Evolutionary conservation across 2,888 invertebrate genomes (phyloP).

Genomic region (Diarsia brunnea): DNA sequence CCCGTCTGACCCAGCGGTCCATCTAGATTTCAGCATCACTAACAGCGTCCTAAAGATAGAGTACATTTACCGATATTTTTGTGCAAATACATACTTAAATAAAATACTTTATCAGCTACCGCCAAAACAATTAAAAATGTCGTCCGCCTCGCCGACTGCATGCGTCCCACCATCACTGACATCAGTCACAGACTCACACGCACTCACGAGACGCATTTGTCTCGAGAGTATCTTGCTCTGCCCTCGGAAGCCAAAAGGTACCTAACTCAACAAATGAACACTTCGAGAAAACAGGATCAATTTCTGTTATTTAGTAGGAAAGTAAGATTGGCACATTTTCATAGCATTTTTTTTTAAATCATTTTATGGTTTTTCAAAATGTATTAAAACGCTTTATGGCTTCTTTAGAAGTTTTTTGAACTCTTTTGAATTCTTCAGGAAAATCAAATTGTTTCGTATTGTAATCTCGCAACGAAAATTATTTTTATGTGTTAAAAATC

Average conservation of each 20-base stretch:
- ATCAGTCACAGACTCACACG: slow-evolving; percentile 48
- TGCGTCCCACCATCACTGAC: slow-evolving; percentile 48
- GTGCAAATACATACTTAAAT: background rate
- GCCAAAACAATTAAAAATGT: slow-evolving; percentile 30
- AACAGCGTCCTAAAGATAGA: background rate
- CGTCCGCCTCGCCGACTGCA: slow-evolving; percentile 43
- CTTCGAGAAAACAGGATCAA: background rate
- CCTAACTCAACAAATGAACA: background rate
- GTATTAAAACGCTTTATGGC: too few species aligned
- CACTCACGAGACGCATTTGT: slow-evolving; percentile 21
- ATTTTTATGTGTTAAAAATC: too few species aligned
- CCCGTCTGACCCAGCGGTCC: background rate
- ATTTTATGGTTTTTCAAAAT: too few species aligned
- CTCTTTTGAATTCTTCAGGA: too few species aligned
- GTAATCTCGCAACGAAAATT: too few species aligned
- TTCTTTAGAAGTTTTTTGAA: too few species aligned
- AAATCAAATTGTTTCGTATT: too few species aligned
- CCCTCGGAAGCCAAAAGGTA: background rate
- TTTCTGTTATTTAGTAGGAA: background rate
- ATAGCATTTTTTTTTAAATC: background rate
- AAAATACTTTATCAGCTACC: too few species aligned
- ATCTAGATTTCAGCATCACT: background rate
- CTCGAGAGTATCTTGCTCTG: slow-evolving; percentile 7
- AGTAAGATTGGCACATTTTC: background rate
- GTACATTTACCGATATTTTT: background rate